Evolutionary conservation across 2,888 invertebrate species (phyloP).

Genomic region (Drosophila kuntzei): DNA sequence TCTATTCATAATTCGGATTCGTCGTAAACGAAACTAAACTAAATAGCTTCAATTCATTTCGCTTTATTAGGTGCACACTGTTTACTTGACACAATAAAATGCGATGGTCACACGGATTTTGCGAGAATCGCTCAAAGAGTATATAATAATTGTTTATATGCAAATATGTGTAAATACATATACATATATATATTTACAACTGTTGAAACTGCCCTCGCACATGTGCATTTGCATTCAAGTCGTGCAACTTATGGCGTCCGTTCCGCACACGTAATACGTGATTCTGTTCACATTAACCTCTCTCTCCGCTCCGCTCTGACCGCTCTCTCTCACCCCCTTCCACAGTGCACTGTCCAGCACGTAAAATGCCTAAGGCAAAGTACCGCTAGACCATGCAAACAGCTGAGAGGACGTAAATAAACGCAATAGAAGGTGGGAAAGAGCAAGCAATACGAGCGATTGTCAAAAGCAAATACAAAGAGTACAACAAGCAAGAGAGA

Average conservation of each 20-base stretch:
- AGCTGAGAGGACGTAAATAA: slow-evolving; percentile 41
- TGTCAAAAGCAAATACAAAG: neutral
- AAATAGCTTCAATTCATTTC: slow-evolving; percentile 71
- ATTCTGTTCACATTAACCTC: slow-evolving; percentile 44
- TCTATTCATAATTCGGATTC: slow-evolving; percentile 28
- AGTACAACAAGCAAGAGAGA: neutral
- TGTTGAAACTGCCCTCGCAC: slow-evolving; percentile 31
- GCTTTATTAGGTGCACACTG: slow-evolving; percentile 58
- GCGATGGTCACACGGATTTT: slow-evolving; percentile 46
- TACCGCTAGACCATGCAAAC: slow-evolving; percentile 33
- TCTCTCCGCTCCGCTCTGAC: slow-evolving; percentile 4
- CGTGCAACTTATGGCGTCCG: slow-evolving; percentile 37
- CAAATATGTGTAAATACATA: neutral
- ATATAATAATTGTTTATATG: neutral
- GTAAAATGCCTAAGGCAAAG: slow-evolving; percentile 41
- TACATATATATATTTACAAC: neutral
- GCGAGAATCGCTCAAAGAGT: slow-evolving; percentile 22
- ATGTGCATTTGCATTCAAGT: slow-evolving; percentile 34
- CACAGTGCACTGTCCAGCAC: slow-evolving; percentile 21
- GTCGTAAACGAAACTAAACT: slow-evolving; percentile 43
- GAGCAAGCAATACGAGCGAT: slow-evolving; percentile 10
- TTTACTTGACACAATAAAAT: slow-evolving; percentile 30
- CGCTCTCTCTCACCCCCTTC: slow-evolving; percentile 11
- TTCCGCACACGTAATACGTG: slow-evolving; percentile 46
- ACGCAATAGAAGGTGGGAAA: slow-evolving; percentile 21